These are phyloP conservation scores for Mamestra brassicae DNA, from an alignment of 2,888 invertebrate species.

Conservation along the genomic window DNA sequence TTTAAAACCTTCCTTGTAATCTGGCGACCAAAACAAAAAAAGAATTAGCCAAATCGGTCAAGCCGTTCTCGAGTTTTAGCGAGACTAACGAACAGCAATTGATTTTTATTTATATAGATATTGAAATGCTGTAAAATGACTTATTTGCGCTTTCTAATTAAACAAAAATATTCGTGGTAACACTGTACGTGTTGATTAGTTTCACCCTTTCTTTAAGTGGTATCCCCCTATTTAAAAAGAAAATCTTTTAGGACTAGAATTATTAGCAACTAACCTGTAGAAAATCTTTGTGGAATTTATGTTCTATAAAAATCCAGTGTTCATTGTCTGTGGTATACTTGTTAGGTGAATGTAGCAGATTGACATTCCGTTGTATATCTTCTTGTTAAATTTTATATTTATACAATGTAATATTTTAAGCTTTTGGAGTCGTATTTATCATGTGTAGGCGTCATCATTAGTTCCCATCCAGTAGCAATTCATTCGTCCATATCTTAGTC, in stretches of 20 bases:
- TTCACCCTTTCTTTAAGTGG: conserved; percentile 50
- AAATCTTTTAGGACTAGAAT: conserved; percentile 35
- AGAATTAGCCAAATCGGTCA: no score
- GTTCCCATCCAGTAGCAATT: conserved; percentile 82
- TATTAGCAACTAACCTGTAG: conserved; percentile 44
- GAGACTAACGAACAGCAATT: no score
- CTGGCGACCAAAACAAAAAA: no score
- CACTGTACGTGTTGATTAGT: conserved; percentile 35
- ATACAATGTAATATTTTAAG: conserved; percentile 65
- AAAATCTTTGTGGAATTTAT: conserved; percentile 54
- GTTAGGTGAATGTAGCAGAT: conserved; percentile 68
- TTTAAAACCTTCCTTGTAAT: no score
- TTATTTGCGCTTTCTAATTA: conserved; percentile 1
- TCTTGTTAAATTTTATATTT: conserved; percentile 68
- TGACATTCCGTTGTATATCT: conserved; percentile 76
- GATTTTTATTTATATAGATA: no score
- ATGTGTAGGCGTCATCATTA: conserved; percentile 72
- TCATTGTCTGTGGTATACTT: conserved; percentile 80
- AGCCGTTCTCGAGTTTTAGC: no score
- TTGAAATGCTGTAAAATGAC: neutral
- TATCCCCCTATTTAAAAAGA: conserved; percentile 50
- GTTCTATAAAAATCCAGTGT: conserved; percentile 75
- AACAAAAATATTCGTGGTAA: conserved; percentile 50
- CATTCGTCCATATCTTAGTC: conserved; percentile 90
- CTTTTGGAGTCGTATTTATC: conserved; percentile 75